phyloP scores from a whole-genome alignment of 2,888 invertebrate species.

The Brachypalpus laphriformis region DNA sequence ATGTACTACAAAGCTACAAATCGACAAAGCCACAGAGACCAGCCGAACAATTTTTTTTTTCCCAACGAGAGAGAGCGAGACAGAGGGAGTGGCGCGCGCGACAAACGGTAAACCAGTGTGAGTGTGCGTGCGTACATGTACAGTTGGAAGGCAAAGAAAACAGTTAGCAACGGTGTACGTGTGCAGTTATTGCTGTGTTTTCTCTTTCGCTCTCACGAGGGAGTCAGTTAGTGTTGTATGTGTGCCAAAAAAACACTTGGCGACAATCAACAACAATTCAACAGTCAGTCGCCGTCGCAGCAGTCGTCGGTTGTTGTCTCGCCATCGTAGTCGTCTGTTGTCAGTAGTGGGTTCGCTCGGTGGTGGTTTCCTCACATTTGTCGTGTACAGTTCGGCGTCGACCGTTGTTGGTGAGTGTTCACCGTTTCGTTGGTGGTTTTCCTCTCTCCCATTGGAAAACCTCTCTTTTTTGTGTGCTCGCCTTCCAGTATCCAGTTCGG shows the following conservation, averaged over 20 bases:
- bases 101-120: slow-evolving; percentile 67
- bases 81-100: slow-evolving; percentile 56
- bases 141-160: slow-evolving; percentile 41
- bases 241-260: slow-evolving; percentile 24
- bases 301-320: slow-evolving; percentile 32
- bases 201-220: slow-evolving; percentile 26
- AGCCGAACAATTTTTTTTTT: background rate
- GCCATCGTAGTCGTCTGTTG: slow-evolving; percentile 16
- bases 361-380: slow-evolving; percentile 43
- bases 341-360: background rate
- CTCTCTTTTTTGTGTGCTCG: background rate
- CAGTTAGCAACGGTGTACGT: slow-evolving; percentile 57
- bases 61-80: slow-evolving; percentile 7
- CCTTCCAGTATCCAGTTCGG: slow-evolving; percentile 35
- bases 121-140: slow-evolving; percentile 43
- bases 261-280: slow-evolving; percentile 67
- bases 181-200: slow-evolving; percentile 52
- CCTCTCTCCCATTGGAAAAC: slow-evolving; percentile 22
- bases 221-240: background rate
- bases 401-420: slow-evolving; percentile 68
- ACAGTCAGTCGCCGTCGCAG: slow-evolving; percentile 54
- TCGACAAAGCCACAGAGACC: slow-evolving; percentile 34
- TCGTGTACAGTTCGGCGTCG: slow-evolving; percentile 55
- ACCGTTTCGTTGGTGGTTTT: slow-evolving; percentile 55
- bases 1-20: slow-evolving; percentile 34